A percentile compares a stretch with the other conserved stretches of the same genome.
Evolutionary conservation across 53 echinoderm and acorn worm species (phyloP).

Genomic region (Hippasteria phrygiana): DNA sequence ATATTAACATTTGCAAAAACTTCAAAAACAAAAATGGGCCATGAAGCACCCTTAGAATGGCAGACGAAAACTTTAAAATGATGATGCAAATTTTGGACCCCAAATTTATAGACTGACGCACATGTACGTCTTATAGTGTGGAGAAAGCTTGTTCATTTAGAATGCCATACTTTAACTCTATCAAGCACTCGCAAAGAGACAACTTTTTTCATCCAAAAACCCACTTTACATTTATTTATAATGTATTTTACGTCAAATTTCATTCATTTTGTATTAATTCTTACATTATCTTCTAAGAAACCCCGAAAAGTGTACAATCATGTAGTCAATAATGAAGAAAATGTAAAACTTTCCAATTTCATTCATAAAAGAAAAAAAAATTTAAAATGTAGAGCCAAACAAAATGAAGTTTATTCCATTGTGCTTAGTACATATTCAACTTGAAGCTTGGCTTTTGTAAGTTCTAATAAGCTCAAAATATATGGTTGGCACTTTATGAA

Average conservation of each 20-base stretch:
- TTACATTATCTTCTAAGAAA: constrained; percentile 23
- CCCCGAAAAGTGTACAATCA: background rate
- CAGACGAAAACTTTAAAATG: no score
- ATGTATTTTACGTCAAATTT: constrained; percentile 40
- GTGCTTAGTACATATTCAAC: no score
- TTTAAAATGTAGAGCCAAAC: background rate
- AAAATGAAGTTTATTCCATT: background rate
- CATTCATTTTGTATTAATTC: constrained; percentile 4
- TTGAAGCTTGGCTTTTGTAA: no score
- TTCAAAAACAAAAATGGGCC: no score
- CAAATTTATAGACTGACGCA: no score
- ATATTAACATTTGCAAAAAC: no score
- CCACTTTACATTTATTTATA: constrained; percentile 63
- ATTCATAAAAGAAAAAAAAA: background rate
- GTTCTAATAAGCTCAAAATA: no score
- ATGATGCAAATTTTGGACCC: no score
- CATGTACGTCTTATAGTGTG: no score
- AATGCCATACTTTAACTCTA: background rate
- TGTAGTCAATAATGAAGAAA: background rate
- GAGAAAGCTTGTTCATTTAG: no score
- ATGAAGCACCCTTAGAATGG: no score
- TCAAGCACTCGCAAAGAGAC: background rate
- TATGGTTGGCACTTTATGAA: no score
- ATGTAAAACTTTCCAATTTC: background rate
- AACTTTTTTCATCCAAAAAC: background rate